Percentiles rank a stretch among this genome's conserved stretches.
These are phyloP conservation scores for Aphrocallistes beatrix DNA, from an alignment of 37 sponge, comb jelly and placozoan species.

Conservation along the genomic window DNA sequence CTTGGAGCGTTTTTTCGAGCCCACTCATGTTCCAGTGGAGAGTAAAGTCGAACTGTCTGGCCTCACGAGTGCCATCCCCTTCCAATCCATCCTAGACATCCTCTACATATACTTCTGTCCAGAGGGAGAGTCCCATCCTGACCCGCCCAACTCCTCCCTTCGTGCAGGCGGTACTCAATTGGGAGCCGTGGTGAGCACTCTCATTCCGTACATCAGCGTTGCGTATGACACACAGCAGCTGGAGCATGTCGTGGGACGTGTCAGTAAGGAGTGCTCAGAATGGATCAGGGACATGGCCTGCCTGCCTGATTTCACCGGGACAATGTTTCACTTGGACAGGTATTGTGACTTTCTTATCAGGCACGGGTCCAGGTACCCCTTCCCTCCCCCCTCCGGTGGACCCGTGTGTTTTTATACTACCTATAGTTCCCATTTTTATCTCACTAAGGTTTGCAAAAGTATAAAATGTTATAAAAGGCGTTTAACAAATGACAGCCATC, in stretches of 20 bases:
- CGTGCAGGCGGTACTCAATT: slow-evolving; percentile 5
- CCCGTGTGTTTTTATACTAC: too few species aligned
- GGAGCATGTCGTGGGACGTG: neutral
- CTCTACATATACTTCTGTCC: slow-evolving; percentile 13
- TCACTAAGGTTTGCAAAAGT: too few species aligned
- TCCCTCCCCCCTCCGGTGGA: too few species aligned
- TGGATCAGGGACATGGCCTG: neutral
- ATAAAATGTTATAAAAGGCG: too few species aligned
- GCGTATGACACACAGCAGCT: neutral
- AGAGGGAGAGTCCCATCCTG: neutral
- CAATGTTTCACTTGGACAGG: neutral
- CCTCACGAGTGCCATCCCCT: slow-evolving; percentile 7
- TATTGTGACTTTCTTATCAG: too few species aligned
- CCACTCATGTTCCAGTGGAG: neutral
- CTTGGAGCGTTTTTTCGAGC: neutral
- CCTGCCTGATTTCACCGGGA: neutral
- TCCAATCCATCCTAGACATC: neutral
- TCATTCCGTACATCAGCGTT: neutral
- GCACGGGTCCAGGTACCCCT: too few species aligned
- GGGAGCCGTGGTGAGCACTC: slow-evolving; percentile 7
- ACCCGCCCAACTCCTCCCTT: neutral
- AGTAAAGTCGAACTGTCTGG: neutral
- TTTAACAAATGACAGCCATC: too few species aligned
- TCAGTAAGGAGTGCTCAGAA: neutral
- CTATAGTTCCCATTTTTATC: too few species aligned